Evolutionary conservation across 1,140 invertebrate genomes (phyloP), one percentile per base, ranked within the genome.

Genomic region (Pantala flavescens): DNA sequence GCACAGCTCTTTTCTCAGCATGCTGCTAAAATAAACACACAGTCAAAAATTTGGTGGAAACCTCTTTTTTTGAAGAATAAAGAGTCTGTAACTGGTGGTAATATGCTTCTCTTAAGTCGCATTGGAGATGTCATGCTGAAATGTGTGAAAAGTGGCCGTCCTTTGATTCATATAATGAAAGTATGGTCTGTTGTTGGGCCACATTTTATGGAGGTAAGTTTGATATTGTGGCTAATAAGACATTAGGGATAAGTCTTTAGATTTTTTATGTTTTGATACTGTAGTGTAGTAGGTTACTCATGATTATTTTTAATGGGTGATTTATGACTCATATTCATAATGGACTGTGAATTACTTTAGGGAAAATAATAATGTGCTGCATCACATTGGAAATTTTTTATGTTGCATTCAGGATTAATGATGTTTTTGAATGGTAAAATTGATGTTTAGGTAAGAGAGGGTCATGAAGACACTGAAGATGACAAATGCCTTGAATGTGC

Each of bases 121-220:
- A 88, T 95, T 43, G 93, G 93, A 0, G 93, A 96, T 81, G 91
- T 95, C 0, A 92, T 96, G 78, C 83, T 97, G 74, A 91, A 93
- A 78, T 93, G 94, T 73, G 89, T 95, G 0, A 88, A 92, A 76
- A 94, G 93, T 77, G 92, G 93, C 0, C 82, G 95, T 10, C 95
- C 95, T 0, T 83, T 97, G 24, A 88, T 96, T 71, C 95, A 97
- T 80, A 89, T 95, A 23, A 93, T 97, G 88, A 90, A 90, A 77
- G 86, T 93, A 16, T 97, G 95, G 95, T 93, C 91, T 74, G 91
- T 95, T 2, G 89, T 94, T 7, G 93, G 93, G 5, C 92, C 93
- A 0, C 94, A 96, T 83, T 90, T 96, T 76, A 95, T 96, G 89
- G 93, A 97, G 86, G 90, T 91, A 80, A 79, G 80, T 76, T 24